Evolutionary conservation across 2,888 invertebrate genomes (phyloP).

Genomic region (Calameuta idolon): DNA sequence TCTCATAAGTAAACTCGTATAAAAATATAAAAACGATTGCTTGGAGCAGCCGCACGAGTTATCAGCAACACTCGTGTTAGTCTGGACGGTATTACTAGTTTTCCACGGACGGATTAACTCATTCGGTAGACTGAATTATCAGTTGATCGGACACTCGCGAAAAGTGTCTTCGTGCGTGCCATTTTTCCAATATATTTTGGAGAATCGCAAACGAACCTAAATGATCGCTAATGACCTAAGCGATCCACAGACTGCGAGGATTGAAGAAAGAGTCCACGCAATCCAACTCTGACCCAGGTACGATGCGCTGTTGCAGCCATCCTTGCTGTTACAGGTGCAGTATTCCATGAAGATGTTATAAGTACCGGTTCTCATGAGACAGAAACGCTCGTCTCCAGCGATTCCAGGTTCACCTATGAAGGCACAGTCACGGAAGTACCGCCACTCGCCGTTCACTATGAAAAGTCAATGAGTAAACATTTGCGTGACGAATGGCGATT

Average conservation of each 20-base stretch:
- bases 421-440: slow-evolving; percentile 89
- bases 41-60: background rate
- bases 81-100: background rate
- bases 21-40: slow-evolving; percentile 6
- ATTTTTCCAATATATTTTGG: background rate
- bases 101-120: background rate
- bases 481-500: background rate
- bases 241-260: background rate
- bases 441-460: slow-evolving; percentile 88
- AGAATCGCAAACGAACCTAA: background rate
- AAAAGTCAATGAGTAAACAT: slow-evolving; percentile 31
- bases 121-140: background rate
- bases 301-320: slow-evolving; percentile 84
- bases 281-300: slow-evolving; percentile 13
- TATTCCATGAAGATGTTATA: slow-evolving; percentile 95
- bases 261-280: background rate
- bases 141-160: background rate
- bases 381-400: slow-evolving; percentile 89
- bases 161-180: background rate
- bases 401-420: slow-evolving; percentile 92
- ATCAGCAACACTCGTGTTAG: background rate
- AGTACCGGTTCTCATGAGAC: slow-evolving; percentile 89
- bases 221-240: background rate
- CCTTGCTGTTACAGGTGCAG: slow-evolving; percentile 92
- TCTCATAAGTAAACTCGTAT: background rate